These are phyloP conservation scores for Tipula lateralis DNA, from an alignment of 2,888 invertebrate species.

Conservation along the genomic window DNA sequence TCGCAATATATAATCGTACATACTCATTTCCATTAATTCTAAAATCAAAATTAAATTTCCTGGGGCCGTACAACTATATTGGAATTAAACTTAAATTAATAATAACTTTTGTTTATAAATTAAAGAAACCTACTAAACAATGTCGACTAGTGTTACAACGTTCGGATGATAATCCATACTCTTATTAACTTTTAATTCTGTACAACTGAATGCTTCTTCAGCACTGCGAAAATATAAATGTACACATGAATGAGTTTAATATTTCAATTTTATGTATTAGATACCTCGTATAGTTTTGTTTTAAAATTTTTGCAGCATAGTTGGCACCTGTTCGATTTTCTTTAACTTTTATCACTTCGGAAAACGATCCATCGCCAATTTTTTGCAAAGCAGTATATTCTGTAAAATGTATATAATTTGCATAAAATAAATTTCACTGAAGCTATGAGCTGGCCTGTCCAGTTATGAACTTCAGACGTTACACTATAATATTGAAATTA, in stretches of 20 bases:
- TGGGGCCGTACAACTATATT: slow-evolving; percentile 53
- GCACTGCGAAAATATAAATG: slow-evolving; percentile 42
- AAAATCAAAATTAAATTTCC: slow-evolving; percentile 59
- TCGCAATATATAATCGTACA: slow-evolving; percentile 59
- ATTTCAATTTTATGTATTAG: slow-evolving; percentile 31
- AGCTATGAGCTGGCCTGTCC: too few species aligned
- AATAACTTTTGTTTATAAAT: not conserved
- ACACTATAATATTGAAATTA: too few species aligned
- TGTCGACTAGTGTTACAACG: slow-evolving; percentile 58
- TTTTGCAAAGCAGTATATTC: slow-evolving; percentile 60
- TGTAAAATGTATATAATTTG: too few species aligned
- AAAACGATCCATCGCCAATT: slow-evolving; percentile 67
- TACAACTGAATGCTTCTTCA: slow-evolving; percentile 51
- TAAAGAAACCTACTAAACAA: slow-evolving; percentile 53
- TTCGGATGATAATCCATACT: slow-evolving; percentile 58
- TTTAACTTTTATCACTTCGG: slow-evolving; percentile 63
- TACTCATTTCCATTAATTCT: slow-evolving; percentile 66
- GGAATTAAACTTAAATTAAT: not conserved
- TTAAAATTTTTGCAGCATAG: slow-evolving; percentile 61
- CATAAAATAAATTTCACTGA: too few species aligned
- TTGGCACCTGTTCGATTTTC: slow-evolving; percentile 52
- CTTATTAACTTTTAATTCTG: slow-evolving; percentile 59
- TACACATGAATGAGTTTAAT: not conserved
- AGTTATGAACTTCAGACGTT: too few species aligned
- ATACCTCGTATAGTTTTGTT: slow-evolving; percentile 57